These are phyloP conservation scores for Protodeltote pygarga DNA, from an alignment of 2,888 invertebrate genomes.

Conservation along the genomic window DNA sequence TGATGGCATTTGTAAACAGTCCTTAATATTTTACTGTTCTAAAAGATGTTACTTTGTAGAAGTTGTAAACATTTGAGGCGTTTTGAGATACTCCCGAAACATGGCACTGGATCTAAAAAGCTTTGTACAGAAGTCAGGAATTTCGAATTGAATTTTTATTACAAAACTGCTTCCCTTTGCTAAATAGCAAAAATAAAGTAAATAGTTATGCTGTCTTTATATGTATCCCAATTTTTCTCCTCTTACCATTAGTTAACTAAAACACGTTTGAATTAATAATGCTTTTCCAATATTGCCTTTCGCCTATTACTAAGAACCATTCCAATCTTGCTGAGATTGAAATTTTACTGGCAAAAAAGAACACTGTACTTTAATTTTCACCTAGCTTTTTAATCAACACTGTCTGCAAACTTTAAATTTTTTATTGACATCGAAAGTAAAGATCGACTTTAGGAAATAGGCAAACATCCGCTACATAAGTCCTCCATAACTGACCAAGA, in stretches of 20 bases:
- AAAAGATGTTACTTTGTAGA: too few relatives aligned
- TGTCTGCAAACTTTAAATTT: background rate
- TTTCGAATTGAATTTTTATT: too few relatives aligned
- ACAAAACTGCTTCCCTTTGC: too few relatives aligned
- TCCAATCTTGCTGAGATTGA: slow-evolving; percentile 4
- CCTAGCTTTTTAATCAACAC: slow-evolving; percentile 3
- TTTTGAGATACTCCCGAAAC: too few relatives aligned
- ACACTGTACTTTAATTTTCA: slow-evolving; percentile 4
- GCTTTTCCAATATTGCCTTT: slow-evolving; percentile 33
- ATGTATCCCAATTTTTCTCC: too few relatives aligned
- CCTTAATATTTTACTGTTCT: too few relatives aligned
- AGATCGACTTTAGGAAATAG: background rate
- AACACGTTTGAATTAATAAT: slow-evolving; percentile 13
- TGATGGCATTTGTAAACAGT: too few relatives aligned
- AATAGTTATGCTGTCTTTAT: too few relatives aligned
- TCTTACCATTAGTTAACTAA: slow-evolving; percentile 8
- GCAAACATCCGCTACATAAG: background rate
- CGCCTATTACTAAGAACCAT: slow-evolving; percentile 6
- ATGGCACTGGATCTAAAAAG: too few relatives aligned
- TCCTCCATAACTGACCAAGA: slow-evolving; percentile 1
- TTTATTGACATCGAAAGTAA: background rate
- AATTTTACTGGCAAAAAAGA: slow-evolving; percentile 14
- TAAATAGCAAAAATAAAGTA: too few relatives aligned
- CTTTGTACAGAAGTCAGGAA: too few relatives aligned
- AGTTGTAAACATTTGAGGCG: too few relatives aligned